Percentiles rank a stretch among this genome's conserved stretches.
Evolutionary conservation across 2,797 vertebrate genomes (phyloP).

Genomic region (Sebastes hubbsi): DNA sequence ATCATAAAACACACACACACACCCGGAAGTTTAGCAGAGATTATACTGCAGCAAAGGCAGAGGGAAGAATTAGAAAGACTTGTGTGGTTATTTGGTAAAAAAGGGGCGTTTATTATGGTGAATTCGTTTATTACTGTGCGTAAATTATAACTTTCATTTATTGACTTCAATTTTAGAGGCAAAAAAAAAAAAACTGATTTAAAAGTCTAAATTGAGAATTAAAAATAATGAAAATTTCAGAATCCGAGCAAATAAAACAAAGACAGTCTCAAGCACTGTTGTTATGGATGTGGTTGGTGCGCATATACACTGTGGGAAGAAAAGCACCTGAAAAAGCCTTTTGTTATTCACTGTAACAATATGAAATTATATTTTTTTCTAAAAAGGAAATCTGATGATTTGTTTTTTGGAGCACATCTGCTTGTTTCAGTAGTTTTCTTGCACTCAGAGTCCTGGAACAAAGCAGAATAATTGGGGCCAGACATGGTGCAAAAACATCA

Average conservation of each 20-base stretch:
- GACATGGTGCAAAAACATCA: not conserved
- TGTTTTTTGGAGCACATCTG: not conserved
- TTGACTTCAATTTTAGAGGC: not conserved
- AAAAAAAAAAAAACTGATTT: not conserved
- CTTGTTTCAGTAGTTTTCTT: not conserved
- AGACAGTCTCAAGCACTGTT: not conserved
- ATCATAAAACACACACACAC: slow-evolving; percentile 83
- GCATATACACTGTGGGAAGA: not conserved
- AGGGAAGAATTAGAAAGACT: slow-evolving; percentile 21
- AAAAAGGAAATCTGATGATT: not conserved
- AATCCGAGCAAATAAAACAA: not conserved
- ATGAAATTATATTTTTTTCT: not conserved
- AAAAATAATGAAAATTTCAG: not conserved
- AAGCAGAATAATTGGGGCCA: not conserved
- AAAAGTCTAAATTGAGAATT: not conserved
- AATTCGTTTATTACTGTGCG: not conserved
- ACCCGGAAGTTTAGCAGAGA: slow-evolving; percentile 76
- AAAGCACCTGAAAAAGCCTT: not conserved
- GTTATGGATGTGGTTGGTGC: not conserved
- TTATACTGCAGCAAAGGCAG: slow-evolving; percentile 46
- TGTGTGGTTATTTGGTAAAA: slow-evolving; percentile 1
- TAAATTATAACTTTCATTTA: not conserved
- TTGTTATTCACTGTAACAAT: not conserved
- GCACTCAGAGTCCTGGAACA: not conserved
- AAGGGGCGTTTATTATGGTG: not conserved